These are phyloP conservation scores for Adelognathus sp. DNA, from an alignment of 2,888 invertebrate genomes.

Conservation along the genomic window DNA sequence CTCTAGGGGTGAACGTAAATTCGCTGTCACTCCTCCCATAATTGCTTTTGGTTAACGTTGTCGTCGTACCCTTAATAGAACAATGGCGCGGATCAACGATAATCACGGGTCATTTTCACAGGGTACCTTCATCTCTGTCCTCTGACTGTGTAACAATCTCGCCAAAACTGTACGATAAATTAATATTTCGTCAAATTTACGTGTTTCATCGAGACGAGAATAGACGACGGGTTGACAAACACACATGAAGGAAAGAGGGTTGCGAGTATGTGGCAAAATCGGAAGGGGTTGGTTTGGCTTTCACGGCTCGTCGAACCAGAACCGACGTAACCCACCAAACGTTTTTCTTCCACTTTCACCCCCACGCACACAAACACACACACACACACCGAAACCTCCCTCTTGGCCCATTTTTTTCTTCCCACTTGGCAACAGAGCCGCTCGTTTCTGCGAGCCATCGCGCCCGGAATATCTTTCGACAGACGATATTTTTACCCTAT, in stretches of 20 bases:
- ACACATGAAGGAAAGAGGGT: background rate
- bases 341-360: slow-evolving; percentile 22
- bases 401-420: slow-evolving; percentile 40
- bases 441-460: background rate
- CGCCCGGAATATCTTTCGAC: no score
- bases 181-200: slow-evolving; percentile 45
- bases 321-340: slow-evolving; percentile 36
- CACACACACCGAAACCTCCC: background rate
- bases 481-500: no score
- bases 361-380: slow-evolving; percentile 12
- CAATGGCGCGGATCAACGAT: slow-evolving; percentile 44
- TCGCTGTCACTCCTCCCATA: no score
- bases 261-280: slow-evolving; percentile 4
- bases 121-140: slow-evolving; percentile 37
- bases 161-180: background rate
- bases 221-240: background rate
- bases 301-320: slow-evolving; percentile 56
- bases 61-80: slow-evolving; percentile 41
- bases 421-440: slow-evolving; percentile 35
- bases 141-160: background rate
- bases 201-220: slow-evolving; percentile 43
- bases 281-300: slow-evolving; percentile 18
- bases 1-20: no score
- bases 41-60: no score
- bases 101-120: background rate